Evolutionary conservation across 2,888 invertebrate genomes (phyloP), one percentile per base, ranked within the genome.

Genomic region (Zelleria hepariella): DNA sequence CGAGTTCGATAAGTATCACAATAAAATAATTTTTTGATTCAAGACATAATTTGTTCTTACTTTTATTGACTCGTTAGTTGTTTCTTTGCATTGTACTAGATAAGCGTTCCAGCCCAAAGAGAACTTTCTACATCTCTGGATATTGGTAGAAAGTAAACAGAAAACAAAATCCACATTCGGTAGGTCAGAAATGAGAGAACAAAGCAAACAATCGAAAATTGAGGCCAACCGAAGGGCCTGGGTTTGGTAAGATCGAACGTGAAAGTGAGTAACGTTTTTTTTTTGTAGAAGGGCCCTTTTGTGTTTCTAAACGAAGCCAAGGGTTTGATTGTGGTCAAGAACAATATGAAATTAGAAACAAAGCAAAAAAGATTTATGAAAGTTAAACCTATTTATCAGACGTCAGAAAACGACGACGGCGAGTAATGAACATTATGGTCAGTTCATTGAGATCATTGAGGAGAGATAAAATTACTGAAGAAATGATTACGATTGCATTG

Each of bases 141-240:
- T 18, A 25, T 25, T 25, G 7, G 8, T 32, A 18, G 55, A 55
- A 55, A 55, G 55, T 55, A 15, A 55, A 55, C 18, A n/a, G 25
- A 15, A 48, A 57, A 48, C 48, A 57, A 23, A 24, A n/a, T 23
- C 18, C 47, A 57, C 57, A 48, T 48, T 48, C 55, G 55, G 53
- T 59, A 56, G 49, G 58, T 58, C 57, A 57, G 56, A 32, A 56
- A 25, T 26, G 58, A 62, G 59, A 70, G 71, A 75, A 79, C 77
- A 80, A 81, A 81, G 78, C 76, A 74, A 76, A 77, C 73, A 70
- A 70, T 80, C 77, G 75, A 74, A 82, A 83, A 87, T 84, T 84
- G 86, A 81, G 86, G 86, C 75, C 86, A 77, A 72, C 73, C 71
- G 74, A 85, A 86, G 87, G 87, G 86, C 86, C 80, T 15, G n/a